phyloP scores from a whole-genome alignment of 2,797 vertebrate species.

The Poeciliopsis infans region DNA sequence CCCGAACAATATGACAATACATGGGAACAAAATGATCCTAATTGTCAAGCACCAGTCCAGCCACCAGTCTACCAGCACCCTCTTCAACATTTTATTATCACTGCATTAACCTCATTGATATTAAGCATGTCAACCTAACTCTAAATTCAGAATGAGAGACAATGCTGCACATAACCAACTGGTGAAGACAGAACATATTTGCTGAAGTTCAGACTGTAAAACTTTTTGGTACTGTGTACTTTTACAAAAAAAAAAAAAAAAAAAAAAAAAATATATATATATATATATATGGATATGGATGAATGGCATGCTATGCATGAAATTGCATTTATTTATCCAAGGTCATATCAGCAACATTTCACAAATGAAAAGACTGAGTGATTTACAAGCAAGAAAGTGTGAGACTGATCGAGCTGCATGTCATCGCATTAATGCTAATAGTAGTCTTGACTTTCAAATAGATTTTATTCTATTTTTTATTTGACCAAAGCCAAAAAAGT shows the following conservation, averaged over 20 bases:
- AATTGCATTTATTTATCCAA: slow-evolving; percentile 49
- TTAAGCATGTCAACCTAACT: slow-evolving; percentile 63
- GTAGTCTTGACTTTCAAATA: slow-evolving; percentile 44
- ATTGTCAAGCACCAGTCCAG: slow-evolving; percentile 73
- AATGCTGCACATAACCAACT: slow-evolving; percentile 39
- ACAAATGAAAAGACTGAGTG: slow-evolving; percentile 37
- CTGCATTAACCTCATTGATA: slow-evolving; percentile 65
- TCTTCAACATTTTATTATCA: slow-evolving; percentile 63
- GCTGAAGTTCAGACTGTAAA: slow-evolving; percentile 23
- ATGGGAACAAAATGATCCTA: slow-evolving; percentile 74
- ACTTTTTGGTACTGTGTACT: slow-evolving; percentile 30
- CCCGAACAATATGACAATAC: slow-evolving; percentile 68
- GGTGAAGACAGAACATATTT: slow-evolving; percentile 27
- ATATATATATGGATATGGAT: neutral
- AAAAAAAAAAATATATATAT: neutral
- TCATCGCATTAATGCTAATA: slow-evolving; percentile 36
- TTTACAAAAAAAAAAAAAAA: slow-evolving; percentile 25
- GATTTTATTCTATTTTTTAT: slow-evolving; percentile 40
- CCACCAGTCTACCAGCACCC: slow-evolving; percentile 64
- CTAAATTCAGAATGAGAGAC: slow-evolving; percentile 48
- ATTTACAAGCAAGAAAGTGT: slow-evolving; percentile 29
- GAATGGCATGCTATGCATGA: slow-evolving; percentile 31
- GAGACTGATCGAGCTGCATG: slow-evolving; percentile 47
- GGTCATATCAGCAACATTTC: slow-evolving; percentile 50
- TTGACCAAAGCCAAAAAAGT: slow-evolving; percentile 16